Percentiles rank a stretch among this genome's conserved stretches.
Evolutionary conservation across 2,888 invertebrate genomes (phyloP).

Genomic region (Drosophila affinis): DNA sequence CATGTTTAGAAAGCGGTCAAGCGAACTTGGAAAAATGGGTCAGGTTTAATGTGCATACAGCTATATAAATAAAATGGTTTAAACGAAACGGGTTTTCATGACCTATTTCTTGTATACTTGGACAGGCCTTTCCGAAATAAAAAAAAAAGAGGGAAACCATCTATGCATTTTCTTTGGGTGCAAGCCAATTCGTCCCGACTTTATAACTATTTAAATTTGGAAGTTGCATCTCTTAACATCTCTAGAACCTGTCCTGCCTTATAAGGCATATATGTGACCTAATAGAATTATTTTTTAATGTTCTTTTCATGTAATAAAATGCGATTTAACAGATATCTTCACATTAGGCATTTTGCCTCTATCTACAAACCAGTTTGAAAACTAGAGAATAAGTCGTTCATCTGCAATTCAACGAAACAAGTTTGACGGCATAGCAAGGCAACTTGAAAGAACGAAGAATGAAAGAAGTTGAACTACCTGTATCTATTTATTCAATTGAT

Average conservation of each 20-base stretch:
- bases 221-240: no score
- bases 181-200: background rate
- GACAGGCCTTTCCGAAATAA: background rate
- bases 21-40: background rate
- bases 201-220: background rate
- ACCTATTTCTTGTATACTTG: background rate
- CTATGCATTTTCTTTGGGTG: background rate
- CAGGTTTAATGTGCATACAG: background rate
- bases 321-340: no score
- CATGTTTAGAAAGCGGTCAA: no score
- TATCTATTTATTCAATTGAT: background rate
- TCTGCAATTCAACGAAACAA: background rate
- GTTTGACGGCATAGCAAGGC: background rate
- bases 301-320: background rate
- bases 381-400: background rate
- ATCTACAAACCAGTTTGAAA: background rate
- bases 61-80: background rate
- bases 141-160: background rate
- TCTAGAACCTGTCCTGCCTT: background rate
- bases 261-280: background rate
- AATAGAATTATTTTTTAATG: background rate
- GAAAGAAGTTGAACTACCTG: background rate
- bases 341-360: background rate
- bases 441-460: background rate
- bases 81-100: background rate